Percentiles rank a stretch among this genome's conserved stretches.
phyloP scores from a whole-genome alignment of 2,797 vertebrate genomes.

The Peromyscus eremicus region DNA sequence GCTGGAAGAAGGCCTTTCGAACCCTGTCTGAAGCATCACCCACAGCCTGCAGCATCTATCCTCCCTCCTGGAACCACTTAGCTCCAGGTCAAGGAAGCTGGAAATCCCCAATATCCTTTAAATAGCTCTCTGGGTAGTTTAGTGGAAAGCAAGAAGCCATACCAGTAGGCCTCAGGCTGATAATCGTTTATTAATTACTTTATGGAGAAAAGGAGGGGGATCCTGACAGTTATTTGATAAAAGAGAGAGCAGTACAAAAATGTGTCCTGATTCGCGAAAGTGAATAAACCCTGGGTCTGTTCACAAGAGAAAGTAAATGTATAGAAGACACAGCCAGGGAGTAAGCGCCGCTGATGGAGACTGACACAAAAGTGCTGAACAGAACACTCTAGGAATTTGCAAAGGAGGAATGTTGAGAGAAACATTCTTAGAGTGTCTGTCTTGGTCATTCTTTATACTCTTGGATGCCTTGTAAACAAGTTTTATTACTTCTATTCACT shows the following conservation, averaged over 20 bases:
- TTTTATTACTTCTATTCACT: background rate
- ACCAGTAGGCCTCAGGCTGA: background rate
- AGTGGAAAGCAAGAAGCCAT: background rate
- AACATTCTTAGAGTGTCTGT: background rate
- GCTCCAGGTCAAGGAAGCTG: conserved; percentile 23
- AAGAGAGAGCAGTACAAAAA: background rate
- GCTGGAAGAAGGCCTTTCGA: background rate
- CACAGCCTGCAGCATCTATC: background rate
- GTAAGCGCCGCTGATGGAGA: background rate
- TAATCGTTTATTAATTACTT: background rate
- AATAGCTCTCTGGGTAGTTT: background rate
- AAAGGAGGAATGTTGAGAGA: background rate
- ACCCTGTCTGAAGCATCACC: background rate
- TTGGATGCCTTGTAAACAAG: background rate
- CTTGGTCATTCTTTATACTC: background rate
- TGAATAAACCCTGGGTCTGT: background rate
- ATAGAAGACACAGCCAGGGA: background rate
- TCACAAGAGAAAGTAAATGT: background rate
- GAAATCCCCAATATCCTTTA: conserved; percentile 19
- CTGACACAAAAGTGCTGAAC: background rate
- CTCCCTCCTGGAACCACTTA: background rate
- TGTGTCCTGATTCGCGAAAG: background rate
- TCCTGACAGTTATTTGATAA: background rate
- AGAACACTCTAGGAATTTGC: background rate
- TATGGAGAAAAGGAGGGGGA: background rate